Evolutionary conservation across 2,113 vertebrate species (phyloP).

Genomic region (Micromys minutus): DNA sequence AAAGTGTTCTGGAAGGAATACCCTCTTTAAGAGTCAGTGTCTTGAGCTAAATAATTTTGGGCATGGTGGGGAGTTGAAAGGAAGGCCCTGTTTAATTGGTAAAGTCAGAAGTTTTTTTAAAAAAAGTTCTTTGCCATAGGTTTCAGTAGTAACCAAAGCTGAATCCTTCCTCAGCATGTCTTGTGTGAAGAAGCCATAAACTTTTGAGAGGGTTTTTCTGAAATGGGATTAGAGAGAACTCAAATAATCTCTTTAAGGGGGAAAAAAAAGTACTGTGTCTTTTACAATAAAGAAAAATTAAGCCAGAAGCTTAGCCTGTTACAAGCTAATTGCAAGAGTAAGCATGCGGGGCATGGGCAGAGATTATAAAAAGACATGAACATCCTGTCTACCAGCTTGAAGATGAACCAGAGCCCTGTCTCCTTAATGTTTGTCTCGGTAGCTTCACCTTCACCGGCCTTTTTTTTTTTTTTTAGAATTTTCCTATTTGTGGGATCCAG

Average conservation of each 20-base stretch:
- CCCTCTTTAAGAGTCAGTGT: constrained; percentile 60
- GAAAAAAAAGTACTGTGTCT: constrained; percentile 73
- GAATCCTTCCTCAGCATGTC: constrained; percentile 62
- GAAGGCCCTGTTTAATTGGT: constrained; percentile 62
- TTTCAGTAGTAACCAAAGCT: constrained; percentile 76
- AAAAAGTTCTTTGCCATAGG: constrained; percentile 72
- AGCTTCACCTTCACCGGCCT: neutral
- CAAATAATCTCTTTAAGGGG: constrained; percentile 80
- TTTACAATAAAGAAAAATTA: constrained; percentile 68
- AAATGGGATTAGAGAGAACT: constrained; percentile 82
- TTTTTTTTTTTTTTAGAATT: neutral
- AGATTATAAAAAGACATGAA: neutral
- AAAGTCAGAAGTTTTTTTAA: constrained; percentile 59
- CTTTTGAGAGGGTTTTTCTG: constrained; percentile 65
- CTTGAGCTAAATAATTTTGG: constrained; percentile 77
- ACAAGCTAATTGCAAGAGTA: constrained; percentile 78
- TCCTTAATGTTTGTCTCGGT: too few relatives aligned
- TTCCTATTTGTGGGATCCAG: neutral
- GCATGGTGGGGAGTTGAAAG: constrained; percentile 63
- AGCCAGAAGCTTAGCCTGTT: constrained; percentile 58
- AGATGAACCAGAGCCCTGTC: neutral
- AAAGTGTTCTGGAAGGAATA: constrained; percentile 53
- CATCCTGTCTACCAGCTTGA: accelerated
- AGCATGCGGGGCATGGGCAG: neutral
- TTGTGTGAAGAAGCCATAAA: constrained; percentile 67